A percentile compares a stretch with the other conserved stretches of the same genome.
Conservation (phyloP, 2,888 invertebrate species). For the Machimus rusticus region DNA sequence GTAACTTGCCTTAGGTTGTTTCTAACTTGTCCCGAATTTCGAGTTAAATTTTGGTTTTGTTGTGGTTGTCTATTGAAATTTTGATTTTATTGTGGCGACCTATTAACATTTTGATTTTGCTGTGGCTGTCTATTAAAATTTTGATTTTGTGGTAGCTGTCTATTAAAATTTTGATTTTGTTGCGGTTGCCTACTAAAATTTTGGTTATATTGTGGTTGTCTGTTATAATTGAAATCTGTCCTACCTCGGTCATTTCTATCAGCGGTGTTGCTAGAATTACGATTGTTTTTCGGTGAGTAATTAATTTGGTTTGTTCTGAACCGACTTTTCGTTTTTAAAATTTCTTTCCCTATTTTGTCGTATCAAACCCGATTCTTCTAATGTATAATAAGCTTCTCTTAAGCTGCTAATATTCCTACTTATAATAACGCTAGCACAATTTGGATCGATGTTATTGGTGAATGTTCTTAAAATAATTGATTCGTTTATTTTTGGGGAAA, state of each 20-base stretch:
- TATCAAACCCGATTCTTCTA: conserved; percentile 46
- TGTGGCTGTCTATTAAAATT: background rate
- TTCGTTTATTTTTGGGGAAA: conserved; percentile 46
- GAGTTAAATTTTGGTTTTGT: background rate
- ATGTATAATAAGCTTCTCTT: conserved; percentile 46
- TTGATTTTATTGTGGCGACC: background rate
- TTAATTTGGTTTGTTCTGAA: background rate
- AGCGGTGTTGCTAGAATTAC: background rate
- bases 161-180: background rate
- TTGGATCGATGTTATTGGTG: background rate
- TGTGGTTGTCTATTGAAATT: too few species aligned
- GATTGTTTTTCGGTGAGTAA: background rate
- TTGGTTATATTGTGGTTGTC: background rate
- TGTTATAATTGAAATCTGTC: background rate
- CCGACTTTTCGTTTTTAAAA: background rate
- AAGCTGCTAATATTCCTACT: conserved; percentile 45
- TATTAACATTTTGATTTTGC: background rate
- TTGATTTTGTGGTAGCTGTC: background rate
- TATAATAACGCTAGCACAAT: conserved; percentile 44
- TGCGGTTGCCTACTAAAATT: background rate
- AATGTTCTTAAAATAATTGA: conserved; percentile 11
- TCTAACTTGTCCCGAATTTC: conserved; percentile 20
- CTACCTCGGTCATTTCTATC: background rate
- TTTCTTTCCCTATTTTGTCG: conserved; percentile 18
- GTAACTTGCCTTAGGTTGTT: background rate